phyloP scores from a whole-genome alignment of 2,888 invertebrate species.

The Agrochola litura region DNA sequence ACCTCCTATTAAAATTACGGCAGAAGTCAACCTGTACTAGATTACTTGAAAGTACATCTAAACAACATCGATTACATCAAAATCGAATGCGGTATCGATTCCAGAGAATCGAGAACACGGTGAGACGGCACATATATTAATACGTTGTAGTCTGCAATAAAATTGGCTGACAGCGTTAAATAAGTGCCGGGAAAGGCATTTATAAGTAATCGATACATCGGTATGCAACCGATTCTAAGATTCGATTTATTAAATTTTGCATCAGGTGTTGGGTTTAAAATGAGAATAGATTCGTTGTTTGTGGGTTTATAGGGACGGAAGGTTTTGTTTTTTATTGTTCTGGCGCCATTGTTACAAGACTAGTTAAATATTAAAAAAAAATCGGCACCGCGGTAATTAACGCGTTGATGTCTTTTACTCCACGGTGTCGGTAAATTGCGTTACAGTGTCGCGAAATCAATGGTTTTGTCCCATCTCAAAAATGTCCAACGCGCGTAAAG shows the following conservation, averaged over 20 bases:
- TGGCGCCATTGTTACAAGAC: conserved; percentile 4
- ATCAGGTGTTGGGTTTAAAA: conserved; percentile 65
- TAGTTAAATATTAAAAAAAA: not conserved
- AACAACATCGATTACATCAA: conserved; percentile 76
- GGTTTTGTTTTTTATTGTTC: conserved; percentile 47
- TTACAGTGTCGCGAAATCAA: no score
- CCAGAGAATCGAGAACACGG: conserved; percentile 75
- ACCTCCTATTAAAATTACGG: conserved; percentile 57
- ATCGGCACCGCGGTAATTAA: no score
- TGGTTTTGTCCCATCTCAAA: no score
- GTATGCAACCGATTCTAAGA: conserved; percentile 83
- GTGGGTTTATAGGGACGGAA: conserved; percentile 17
- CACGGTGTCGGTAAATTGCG: no score
- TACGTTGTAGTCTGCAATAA: conserved; percentile 79
- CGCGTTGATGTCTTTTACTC: no score
- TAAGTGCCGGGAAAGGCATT: conserved; percentile 85
- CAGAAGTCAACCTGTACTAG: conserved; percentile 56
- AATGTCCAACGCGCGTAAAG: no score
- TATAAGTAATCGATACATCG: conserved; percentile 89
- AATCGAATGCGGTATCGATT: conserved; percentile 79
- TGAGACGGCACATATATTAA: conserved; percentile 79
- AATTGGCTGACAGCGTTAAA: conserved; percentile 85
- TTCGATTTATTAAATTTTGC: conserved; percentile 78
- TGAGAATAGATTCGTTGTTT: conserved; percentile 64
- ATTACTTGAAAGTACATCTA: conserved; percentile 66